Percentiles rank a stretch among this genome's conserved stretches.
These are phyloP conservation scores for Aporophyla nigra DNA, from an alignment of 2,888 invertebrate species.

Conservation along the genomic window DNA sequence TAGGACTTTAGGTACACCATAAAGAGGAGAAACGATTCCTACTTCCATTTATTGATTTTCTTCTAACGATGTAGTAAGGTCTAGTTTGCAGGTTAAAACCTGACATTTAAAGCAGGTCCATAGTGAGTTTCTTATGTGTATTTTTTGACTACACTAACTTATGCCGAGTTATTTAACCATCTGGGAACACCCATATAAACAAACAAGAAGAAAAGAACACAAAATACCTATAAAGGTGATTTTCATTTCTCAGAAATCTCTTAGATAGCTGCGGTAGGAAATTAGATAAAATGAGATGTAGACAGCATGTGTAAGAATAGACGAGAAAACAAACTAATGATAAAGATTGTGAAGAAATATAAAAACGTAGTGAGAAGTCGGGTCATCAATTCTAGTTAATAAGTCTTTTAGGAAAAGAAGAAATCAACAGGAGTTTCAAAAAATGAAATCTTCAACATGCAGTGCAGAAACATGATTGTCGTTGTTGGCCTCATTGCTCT, in stretches of 20 bases:
- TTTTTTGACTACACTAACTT: too few species aligned
- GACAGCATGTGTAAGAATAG: not conserved
- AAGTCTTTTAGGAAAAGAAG: not conserved
- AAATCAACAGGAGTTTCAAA: too few species aligned
- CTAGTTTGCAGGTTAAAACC: not conserved
- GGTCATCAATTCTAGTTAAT: not conserved
- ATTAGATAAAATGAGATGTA: not conserved
- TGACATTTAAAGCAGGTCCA: too few species aligned
- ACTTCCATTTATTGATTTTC: slow-evolving; percentile 44
- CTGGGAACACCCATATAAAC: too few species aligned
- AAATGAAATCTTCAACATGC: not conserved
- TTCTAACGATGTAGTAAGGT: not conserved
- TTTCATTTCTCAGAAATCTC: not conserved
- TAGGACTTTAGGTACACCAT: slow-evolving; percentile 47
- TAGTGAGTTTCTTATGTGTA: too few species aligned
- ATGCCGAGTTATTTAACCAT: not conserved
- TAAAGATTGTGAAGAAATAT: too few species aligned
- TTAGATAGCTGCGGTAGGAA: not conserved
- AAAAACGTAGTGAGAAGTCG: not conserved
- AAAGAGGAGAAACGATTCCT: slow-evolving; percentile 37
- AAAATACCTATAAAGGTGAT: too few species aligned
- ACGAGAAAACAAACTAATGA: not conserved
- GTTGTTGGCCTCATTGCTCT: not conserved
- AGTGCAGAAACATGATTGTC: not conserved
- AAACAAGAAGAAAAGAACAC: not conserved